These are phyloP conservation scores for Oreotrochilus melanogaster DNA, from an alignment of 2,113 vertebrate species.

Conservation along the genomic window DNA sequence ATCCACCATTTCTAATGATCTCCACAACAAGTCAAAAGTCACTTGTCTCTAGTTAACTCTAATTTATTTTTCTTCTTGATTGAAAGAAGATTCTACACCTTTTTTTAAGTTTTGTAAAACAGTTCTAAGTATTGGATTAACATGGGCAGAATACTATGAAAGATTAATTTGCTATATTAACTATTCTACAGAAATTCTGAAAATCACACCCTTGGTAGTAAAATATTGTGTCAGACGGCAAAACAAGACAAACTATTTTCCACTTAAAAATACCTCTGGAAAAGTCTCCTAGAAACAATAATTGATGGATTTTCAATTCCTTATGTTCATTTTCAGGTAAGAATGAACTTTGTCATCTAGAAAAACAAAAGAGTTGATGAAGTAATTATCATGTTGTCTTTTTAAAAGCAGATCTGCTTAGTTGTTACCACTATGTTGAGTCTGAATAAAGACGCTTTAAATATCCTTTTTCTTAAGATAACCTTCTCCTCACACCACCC, in stretches of 20 bases:
- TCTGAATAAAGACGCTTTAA: background rate
- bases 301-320: background rate
- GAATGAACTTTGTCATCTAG: background rate
- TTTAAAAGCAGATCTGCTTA: background rate
- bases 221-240: background rate
- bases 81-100: background rate
- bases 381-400: background rate
- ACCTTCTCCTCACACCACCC: background rate
- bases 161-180: background rate
- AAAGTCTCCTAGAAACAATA: background rate
- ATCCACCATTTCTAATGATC: background rate
- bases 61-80: background rate
- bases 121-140: background rate
- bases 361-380: background rate
- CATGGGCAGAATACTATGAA: background rate
- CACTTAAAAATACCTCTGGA: background rate
- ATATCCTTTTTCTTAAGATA: conserved; percentile 23
- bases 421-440: background rate
- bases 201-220: background rate
- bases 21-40: background rate
- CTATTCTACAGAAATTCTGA: background rate
- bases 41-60: background rate
- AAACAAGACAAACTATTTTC: background rate
- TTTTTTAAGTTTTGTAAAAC: background rate
- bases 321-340: background rate